Conservation (phyloP, 2,888 invertebrate species). For the Limnephilus auricula region DNA sequence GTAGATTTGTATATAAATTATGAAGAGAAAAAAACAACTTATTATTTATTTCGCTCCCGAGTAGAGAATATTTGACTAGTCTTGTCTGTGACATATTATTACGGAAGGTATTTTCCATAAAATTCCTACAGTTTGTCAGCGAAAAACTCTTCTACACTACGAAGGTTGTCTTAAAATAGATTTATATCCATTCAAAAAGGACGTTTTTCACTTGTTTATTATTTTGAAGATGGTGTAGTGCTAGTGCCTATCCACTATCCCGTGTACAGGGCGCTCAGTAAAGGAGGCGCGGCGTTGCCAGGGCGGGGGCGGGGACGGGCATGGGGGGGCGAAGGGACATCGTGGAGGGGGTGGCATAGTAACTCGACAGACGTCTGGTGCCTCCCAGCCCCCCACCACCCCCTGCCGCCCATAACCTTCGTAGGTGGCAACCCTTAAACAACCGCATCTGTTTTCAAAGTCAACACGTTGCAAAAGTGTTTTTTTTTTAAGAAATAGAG, state of each 20-base stretch:
- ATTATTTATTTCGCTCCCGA: not conserved
- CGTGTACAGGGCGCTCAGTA: not conserved
- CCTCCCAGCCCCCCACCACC: conserved; percentile 49
- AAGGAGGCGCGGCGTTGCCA: not conserved
- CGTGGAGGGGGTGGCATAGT: conserved; percentile 42
- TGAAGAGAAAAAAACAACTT: not conserved
- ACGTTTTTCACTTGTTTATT: not conserved
- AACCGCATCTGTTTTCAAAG: not conserved
- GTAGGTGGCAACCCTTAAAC: conserved; percentile 25
- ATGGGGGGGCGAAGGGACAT: not conserved
- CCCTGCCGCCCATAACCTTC: conserved; percentile 1
- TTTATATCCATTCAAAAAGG: not conserved
- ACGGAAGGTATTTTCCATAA: not conserved
- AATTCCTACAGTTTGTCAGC: not conserved
- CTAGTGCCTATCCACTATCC: not conserved
- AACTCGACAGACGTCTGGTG: conserved; percentile 52
- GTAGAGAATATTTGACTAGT: not conserved
- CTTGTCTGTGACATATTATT: not conserved
- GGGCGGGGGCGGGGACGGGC: not conserved
- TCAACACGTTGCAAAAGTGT: not conserved
- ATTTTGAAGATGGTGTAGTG: not conserved
- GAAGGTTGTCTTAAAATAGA: not conserved
- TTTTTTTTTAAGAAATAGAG: too few species aligned
- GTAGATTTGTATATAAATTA: not conserved
- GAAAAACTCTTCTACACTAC: not conserved